Evolutionary conservation across 2,797 vertebrate species (phyloP).

Genomic region (Echeneis naucrates): DNA sequence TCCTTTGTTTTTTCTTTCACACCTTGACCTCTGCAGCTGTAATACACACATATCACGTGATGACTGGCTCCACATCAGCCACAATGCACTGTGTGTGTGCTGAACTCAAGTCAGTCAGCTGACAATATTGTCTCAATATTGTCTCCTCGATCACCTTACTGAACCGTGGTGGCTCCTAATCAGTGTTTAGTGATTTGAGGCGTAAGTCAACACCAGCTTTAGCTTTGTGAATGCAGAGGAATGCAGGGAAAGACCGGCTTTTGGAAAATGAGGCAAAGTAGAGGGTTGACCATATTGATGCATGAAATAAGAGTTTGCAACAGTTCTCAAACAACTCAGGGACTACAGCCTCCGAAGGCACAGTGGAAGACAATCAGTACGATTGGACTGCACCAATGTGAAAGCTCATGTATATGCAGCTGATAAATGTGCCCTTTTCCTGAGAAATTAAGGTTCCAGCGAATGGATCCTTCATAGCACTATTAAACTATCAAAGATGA

Average conservation of each 20-base stretch:
- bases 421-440: no score
- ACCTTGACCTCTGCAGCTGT: constrained; percentile 30
- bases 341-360: no score
- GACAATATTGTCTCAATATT: constrained; percentile 48
- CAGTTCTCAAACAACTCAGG: no score
- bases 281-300: neutral
- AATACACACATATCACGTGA: constrained; percentile 32
- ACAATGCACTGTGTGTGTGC: constrained; percentile 4
- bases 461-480: no score
- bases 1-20: constrained; percentile 51
- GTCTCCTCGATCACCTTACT: constrained; percentile 21
- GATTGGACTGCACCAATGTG: no score
- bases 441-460: no score
- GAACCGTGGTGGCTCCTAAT: constrained; percentile 44
- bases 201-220: constrained; percentile 60
- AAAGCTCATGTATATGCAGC: no score
- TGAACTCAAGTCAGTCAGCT: constrained; percentile 24
- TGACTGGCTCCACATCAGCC: constrained; percentile 20
- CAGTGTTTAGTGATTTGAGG: constrained; percentile 61
- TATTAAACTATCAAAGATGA: no score
- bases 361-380: no score
- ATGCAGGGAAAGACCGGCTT: constrained; percentile 22
- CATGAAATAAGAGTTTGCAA: neutral
- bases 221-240: constrained; percentile 34
- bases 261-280: neutral